A percentile compares a stretch with the other conserved stretches of the same genome.
phyloP scores from a whole-genome alignment of 2,113 vertebrate genomes.

The Morone saxatilis region DNA sequence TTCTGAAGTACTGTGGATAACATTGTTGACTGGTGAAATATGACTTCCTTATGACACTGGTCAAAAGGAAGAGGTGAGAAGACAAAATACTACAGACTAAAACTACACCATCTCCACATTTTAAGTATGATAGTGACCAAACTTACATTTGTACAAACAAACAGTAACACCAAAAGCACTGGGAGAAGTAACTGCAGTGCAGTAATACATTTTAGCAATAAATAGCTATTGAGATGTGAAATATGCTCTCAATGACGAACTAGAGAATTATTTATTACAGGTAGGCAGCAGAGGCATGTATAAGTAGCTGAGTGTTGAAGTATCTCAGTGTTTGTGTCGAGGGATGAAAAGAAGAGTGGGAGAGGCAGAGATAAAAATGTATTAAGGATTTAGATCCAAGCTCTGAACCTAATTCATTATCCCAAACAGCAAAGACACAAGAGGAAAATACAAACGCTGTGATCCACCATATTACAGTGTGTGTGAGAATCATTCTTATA shows the following conservation, averaged over 20 bases:
- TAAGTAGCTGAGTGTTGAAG: not conserved
- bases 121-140: not conserved
- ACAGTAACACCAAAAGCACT: too few species aligned
- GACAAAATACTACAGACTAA: not conserved
- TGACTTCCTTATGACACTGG: not conserved
- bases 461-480: not conserved
- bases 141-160: not conserved
- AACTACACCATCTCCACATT: not conserved
- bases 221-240: not conserved
- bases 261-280: not conserved
- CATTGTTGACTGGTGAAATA: not conserved
- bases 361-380: slow-evolving; percentile 34
- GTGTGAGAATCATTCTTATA: not conserved
- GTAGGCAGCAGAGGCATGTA: not conserved
- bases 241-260: not conserved
- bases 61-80: not conserved
- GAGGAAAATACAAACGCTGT: slow-evolving; percentile 32
- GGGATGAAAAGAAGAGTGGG: slow-evolving; percentile 26
- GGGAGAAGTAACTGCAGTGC: too few species aligned
- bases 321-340: slow-evolving; percentile 28
- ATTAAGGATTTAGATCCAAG: slow-evolving; percentile 37
- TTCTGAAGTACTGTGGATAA: not conserved
- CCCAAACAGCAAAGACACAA: slow-evolving; percentile 39
- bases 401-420: slow-evolving; percentile 43
- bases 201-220: not conserved